phyloP scores from a whole-genome alignment of 2,113 vertebrate species.

The Tetrax tetrax region DNA sequence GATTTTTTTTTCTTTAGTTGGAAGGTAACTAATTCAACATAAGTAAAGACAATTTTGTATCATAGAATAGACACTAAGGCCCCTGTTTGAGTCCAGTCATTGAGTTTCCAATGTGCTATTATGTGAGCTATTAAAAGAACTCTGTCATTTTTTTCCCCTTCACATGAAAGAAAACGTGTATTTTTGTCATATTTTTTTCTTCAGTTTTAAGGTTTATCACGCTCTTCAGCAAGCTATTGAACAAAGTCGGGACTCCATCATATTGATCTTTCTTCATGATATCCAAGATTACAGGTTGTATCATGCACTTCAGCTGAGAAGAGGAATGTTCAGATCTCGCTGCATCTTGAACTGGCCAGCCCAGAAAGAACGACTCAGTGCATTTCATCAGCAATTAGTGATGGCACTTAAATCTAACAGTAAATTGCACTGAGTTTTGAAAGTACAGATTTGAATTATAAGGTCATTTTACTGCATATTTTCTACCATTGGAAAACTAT shows the following conservation, averaged over 20 bases:
- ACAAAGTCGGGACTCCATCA: conserved; percentile 89
- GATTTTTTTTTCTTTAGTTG: neutral
- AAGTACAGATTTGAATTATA: neutral
- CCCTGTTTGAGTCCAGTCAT: neutral
- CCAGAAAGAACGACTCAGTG: conserved; percentile 82
- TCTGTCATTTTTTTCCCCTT: neutral
- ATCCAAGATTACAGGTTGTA: conserved; percentile 90
- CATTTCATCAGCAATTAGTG: conserved; percentile 87
- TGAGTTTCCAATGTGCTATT: neutral
- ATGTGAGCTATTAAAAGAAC: neutral
- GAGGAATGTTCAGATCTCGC: conserved; percentile 87
- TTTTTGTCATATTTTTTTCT: conserved; percentile 19
- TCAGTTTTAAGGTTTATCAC: conserved; percentile 90
- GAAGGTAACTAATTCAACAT: neutral
- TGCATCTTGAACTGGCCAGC: conserved; percentile 91
- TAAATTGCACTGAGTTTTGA: conserved; percentile 43
- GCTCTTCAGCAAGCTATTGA: conserved; percentile 91
- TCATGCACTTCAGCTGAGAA: conserved; percentile 84
- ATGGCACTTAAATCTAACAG: conserved; percentile 87
- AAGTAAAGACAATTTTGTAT: neutral
- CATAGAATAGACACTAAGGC: neutral
- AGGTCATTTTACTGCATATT: neutral
- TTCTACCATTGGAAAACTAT: neutral
- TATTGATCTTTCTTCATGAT: conserved; percentile 89
- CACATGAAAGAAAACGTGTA: neutral